phyloP scores from a whole-genome alignment of 2,797 vertebrate genomes.

The Setipinna tenuifilis region DNA sequence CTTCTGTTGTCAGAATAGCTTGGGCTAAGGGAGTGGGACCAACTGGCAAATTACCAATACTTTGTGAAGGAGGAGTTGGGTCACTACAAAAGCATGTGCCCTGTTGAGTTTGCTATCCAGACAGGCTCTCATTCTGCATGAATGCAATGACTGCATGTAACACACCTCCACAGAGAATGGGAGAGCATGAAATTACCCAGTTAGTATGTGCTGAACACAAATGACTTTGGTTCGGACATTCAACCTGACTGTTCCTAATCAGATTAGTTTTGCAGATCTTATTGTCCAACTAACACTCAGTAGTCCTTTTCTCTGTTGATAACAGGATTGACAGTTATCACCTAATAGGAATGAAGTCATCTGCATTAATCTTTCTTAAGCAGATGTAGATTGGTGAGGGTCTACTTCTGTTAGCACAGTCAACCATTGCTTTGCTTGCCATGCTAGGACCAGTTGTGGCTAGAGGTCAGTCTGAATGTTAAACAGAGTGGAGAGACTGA shows the following conservation, averaged over 20 bases:
- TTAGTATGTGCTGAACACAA: neutral
- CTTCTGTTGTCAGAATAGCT: neutral
- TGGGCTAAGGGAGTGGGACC: neutral
- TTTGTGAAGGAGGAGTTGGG: constrained; percentile 21
- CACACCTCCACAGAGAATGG: neutral
- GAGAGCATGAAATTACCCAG: neutral
- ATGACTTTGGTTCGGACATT: neutral
- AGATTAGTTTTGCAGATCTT: neutral
- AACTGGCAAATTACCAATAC: constrained; percentile 11
- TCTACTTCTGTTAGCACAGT: neutral
- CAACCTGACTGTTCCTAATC: neutral
- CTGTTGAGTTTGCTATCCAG: constrained; percentile 5
- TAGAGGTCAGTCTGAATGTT: constrained; percentile 67
- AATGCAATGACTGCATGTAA: neutral
- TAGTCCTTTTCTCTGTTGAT: constrained; percentile 38
- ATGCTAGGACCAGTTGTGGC: neutral
- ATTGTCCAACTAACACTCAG: constrained; percentile 30
- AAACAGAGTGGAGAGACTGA: constrained; percentile 38
- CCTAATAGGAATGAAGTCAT: constrained; percentile 29
- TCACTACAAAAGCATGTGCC: constrained; percentile 39
- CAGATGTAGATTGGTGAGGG: neutral
- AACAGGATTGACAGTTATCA: constrained; percentile 68
- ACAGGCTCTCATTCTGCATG: neutral
- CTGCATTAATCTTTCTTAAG: neutral
- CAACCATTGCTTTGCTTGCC: neutral